Evolutionary conservation across 37 sponge, comb jelly and placozoan species (phyloP).

Genomic region (Halichondria panicea): DNA sequence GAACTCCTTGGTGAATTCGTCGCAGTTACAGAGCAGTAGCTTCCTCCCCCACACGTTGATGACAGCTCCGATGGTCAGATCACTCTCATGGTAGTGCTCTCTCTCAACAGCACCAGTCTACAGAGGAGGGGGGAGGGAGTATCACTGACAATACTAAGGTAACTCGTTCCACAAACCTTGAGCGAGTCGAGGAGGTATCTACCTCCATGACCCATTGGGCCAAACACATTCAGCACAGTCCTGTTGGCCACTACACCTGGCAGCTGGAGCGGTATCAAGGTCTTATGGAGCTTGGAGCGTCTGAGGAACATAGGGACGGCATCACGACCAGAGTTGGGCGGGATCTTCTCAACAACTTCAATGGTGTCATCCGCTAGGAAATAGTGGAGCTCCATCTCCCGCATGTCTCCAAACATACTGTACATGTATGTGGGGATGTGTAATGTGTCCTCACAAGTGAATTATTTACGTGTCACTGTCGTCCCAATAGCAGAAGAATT

Average conservation of each 20-base stretch:
- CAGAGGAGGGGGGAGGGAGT: not conserved
- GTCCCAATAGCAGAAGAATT: constrained; percentile 96
- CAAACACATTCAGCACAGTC: constrained; percentile 98
- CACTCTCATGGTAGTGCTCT: constrained; percentile 84
- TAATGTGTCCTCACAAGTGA: not conserved
- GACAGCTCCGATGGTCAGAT: constrained; percentile 76
- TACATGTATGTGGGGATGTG: too few species aligned
- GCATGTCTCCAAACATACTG: constrained; percentile 93
- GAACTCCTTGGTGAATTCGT: constrained; percentile 93
- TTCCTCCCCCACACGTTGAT: constrained; percentile 93
- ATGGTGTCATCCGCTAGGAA: constrained; percentile 97
- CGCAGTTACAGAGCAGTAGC: constrained; percentile 88
- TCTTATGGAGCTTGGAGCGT: constrained; percentile 78
- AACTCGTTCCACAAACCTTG: constrained; percentile 14
- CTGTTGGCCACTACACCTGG: constrained; percentile 90
- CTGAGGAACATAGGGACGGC: constrained; percentile 89
- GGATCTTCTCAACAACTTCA: constrained; percentile 88
- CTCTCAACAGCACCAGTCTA: constrained; percentile 91
- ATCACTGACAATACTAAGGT: not conserved
- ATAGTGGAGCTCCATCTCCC: constrained; percentile 92
- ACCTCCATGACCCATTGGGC: constrained; percentile 93
- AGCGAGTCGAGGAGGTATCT: constrained; percentile 78
- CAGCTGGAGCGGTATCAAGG: constrained; percentile 59
- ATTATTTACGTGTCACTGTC: constrained; percentile 71
- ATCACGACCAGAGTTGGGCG: constrained; percentile 91